Conservation (phyloP, 2,113 vertebrate genomes). For the Loxodonta africana region DNA sequence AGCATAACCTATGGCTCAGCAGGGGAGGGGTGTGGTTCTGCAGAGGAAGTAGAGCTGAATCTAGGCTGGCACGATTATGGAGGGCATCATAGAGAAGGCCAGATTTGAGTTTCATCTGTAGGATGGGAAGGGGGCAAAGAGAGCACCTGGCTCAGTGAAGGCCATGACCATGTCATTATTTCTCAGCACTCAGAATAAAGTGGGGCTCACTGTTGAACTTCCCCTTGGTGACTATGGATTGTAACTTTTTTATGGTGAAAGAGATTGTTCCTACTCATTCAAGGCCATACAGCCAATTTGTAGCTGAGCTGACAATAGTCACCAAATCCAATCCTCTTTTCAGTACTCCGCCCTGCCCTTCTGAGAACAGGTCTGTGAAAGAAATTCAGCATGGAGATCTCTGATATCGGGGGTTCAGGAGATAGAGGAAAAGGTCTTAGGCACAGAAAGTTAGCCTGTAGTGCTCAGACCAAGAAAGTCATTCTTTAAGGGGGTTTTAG, state of each 20-base stretch:
- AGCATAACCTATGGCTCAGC: neutral
- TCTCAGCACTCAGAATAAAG: neutral
- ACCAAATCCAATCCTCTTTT: neutral
- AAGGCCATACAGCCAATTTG: neutral
- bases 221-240: neutral
- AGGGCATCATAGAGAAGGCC: neutral
- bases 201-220: neutral
- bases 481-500: neutral
- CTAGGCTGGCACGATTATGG: neutral
- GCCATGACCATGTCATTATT: neutral
- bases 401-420: neutral
- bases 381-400: neutral
- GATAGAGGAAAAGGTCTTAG: neutral
- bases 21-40: neutral
- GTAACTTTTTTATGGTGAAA: neutral
- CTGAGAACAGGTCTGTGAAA: slow-evolving; percentile 29
- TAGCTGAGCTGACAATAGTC: neutral
- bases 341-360: neutral
- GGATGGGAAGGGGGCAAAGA: neutral
- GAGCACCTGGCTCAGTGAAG: neutral
- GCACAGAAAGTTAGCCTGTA: neutral
- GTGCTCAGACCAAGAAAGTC: neutral
- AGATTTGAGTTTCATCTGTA: neutral
- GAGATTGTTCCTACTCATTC: neutral
- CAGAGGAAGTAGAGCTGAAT: neutral